These are phyloP conservation scores for Trimorus sp. DNA, from an alignment of 2,888 invertebrate genomes.

Conservation along the genomic window DNA sequence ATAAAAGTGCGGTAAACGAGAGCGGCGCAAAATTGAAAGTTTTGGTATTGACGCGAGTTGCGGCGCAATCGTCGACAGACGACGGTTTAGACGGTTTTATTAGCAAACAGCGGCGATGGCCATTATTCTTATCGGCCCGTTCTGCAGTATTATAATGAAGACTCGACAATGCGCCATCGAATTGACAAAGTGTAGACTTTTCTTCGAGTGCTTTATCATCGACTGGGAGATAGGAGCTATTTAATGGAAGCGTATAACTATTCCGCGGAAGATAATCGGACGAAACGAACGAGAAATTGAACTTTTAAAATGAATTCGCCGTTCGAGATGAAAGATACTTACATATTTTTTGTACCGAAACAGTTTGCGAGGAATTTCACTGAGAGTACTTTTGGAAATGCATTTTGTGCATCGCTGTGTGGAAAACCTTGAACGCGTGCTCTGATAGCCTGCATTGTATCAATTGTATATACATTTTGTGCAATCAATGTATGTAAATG, in stretches of 20 bases:
- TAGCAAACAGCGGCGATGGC: conserved; percentile 48
- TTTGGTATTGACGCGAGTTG: conserved; percentile 28
- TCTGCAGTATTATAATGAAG: conserved; percentile 45
- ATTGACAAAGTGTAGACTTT: conserved; percentile 43
- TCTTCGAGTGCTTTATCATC: conserved; percentile 52
- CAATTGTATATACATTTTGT: no score
- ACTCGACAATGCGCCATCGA: conserved; percentile 36
- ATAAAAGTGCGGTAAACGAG: conserved; percentile 33
- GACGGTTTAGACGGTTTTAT: conserved; percentile 45
- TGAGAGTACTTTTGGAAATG: no score
- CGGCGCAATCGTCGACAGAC: conserved; percentile 42
- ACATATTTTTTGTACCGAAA: no score
- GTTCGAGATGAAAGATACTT: background rate
- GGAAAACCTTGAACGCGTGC: no score
- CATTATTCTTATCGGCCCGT: conserved; percentile 55
- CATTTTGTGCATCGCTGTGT: background rate
- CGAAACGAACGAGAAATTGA: conserved; percentile 30
- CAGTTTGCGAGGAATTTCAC: no score
- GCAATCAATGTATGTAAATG: no score
- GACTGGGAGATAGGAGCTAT: conserved; percentile 53
- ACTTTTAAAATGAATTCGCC: background rate
- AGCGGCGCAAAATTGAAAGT: conserved; percentile 31
- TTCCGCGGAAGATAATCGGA: conserved; percentile 7
- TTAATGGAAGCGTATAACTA: conserved; percentile 44
- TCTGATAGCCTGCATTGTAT: no score